Conservation (phyloP, 2,797 vertebrate species). For the Oophaga sylvatica region DNA sequence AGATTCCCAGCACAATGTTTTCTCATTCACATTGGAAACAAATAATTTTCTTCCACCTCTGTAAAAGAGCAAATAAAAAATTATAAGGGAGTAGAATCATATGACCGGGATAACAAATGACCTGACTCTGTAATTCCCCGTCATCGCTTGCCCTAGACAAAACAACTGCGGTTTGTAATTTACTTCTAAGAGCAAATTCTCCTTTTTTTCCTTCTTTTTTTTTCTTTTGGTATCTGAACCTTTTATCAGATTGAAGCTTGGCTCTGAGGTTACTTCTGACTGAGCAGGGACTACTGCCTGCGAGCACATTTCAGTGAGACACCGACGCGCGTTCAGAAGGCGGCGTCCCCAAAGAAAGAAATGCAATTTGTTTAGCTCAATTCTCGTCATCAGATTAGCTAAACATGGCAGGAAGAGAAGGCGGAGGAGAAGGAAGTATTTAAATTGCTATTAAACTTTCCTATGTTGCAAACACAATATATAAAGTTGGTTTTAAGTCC, state of each 20-base stretch:
- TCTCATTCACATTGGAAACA: background rate
- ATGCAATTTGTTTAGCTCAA: slow-evolving; percentile 41
- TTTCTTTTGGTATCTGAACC: slow-evolving; percentile 58
- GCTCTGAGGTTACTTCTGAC: slow-evolving; percentile 41
- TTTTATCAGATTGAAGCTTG: slow-evolving; percentile 72
- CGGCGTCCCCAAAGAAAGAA: slow-evolving; percentile 9
- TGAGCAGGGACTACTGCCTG: background rate
- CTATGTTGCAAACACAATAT: background rate
- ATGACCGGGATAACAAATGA: background rate
- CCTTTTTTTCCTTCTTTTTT: background rate
- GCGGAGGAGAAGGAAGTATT: slow-evolving; percentile 22
- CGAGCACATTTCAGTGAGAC: background rate
- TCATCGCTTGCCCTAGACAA: slow-evolving; percentile 35
- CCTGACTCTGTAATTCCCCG: background rate
- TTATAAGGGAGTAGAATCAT: background rate
- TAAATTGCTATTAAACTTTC: slow-evolving; percentile 26
- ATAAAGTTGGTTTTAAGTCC: background rate
- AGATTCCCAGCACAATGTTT: background rate
- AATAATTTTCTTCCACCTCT: background rate
- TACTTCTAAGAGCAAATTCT: slow-evolving; percentile 38
- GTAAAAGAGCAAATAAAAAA: slow-evolving; percentile 29
- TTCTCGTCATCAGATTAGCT: slow-evolving; percentile 26
- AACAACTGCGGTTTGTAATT: background rate
- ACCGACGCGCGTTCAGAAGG: background rate
- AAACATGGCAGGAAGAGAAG: background rate